Percentiles rank a stretch among this genome's conserved stretches.
Evolutionary conservation across 1,140 invertebrate species (phyloP).

Genomic region (Metaphire vulgaris): DNA sequence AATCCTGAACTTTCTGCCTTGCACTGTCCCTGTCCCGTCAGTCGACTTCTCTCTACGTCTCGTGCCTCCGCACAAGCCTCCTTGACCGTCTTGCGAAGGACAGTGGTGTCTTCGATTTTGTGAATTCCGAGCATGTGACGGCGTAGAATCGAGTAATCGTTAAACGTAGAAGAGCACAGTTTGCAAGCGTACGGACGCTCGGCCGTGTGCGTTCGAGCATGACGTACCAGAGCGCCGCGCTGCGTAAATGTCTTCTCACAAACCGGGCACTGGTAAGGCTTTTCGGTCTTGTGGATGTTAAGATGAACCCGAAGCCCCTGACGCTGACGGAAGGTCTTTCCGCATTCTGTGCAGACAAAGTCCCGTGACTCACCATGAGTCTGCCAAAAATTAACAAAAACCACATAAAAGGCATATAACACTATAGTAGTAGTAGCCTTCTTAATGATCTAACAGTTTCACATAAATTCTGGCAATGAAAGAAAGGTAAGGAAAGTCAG

Average conservation of each 20-base stretch:
- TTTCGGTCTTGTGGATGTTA: constrained; percentile 41
- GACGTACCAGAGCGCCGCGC: constrained; percentile 40
- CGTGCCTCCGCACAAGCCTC: background rate
- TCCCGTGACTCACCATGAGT: constrained; percentile 39
- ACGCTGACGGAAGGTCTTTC: constrained; percentile 40
- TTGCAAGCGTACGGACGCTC: constrained; percentile 45
- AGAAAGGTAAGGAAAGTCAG: background rate
- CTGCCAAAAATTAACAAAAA: too few species aligned
- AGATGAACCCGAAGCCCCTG: constrained; percentile 40
- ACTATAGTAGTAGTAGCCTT: background rate
- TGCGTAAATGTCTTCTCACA: constrained; percentile 49
- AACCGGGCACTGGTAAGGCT: constrained; percentile 37
- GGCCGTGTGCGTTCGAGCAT: constrained; percentile 45
- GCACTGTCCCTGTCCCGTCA: background rate
- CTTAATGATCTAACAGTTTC: background rate
- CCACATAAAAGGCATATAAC: background rate
- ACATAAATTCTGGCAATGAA: background rate
- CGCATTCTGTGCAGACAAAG: constrained; percentile 41
- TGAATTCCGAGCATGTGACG: constrained; percentile 38
- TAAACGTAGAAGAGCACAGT: constrained; percentile 40
- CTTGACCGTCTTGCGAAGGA: background rate
- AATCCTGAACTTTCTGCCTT: background rate
- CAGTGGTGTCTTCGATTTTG: constrained; percentile 34
- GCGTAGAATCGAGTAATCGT: constrained; percentile 43
- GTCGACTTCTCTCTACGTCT: background rate